phyloP scores from a whole-genome alignment of 2,888 invertebrate genomes.

The Lucinisca nassula region DNA sequence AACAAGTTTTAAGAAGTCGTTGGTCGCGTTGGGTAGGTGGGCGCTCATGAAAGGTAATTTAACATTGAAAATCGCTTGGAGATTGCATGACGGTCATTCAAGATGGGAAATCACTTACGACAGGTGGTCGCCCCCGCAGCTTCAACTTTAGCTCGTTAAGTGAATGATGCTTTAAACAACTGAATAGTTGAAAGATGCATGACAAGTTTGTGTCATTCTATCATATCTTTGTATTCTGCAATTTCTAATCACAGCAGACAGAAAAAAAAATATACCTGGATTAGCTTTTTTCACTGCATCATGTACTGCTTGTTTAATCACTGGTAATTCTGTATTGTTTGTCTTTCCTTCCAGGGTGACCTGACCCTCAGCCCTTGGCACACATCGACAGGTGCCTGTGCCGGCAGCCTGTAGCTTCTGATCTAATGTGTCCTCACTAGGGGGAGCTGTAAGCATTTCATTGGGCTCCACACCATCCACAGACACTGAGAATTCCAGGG shows the following conservation, averaged over 20 bases:
- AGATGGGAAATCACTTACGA: too few species aligned
- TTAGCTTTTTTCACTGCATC: constrained; percentile 71
- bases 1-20: too few species aligned
- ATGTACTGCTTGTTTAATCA: constrained; percentile 65
- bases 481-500: constrained; percentile 70
- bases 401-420: constrained; percentile 55
- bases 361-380: constrained; percentile 68
- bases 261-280: constrained; percentile 41
- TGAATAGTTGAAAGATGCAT: background rate
- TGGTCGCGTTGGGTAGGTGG: too few species aligned
- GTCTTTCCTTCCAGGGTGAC: constrained; percentile 69
- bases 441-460: constrained; percentile 59
- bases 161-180: background rate
- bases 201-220: background rate
- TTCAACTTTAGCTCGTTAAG: too few species aligned
- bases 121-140: too few species aligned
- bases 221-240: too few species aligned
- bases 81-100: too few species aligned
- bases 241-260: too few species aligned
- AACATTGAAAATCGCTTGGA: too few species aligned
- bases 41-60: too few species aligned
- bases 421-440: constrained; percentile 50
- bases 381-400: constrained; percentile 70
- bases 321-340: constrained; percentile 54
- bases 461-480: constrained; percentile 71